phyloP scores from a whole-genome alignment of 2,888 invertebrate species.

The Agrypnus murinus region DNA sequence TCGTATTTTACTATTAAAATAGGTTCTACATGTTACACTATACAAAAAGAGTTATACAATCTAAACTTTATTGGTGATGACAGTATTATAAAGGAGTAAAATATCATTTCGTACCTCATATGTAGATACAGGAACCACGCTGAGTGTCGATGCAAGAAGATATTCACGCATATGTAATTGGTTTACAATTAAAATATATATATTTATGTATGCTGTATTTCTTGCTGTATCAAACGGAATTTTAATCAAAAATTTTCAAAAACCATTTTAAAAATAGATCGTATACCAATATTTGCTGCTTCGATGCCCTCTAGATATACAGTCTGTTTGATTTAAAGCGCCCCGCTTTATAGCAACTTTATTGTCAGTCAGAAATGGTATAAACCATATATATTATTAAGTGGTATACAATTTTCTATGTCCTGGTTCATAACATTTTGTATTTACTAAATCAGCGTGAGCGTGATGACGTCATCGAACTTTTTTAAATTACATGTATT shows the following conservation, averaged over 20 bases:
- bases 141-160: conserved; percentile 27
- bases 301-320: too few relatives aligned
- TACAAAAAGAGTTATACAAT: conserved; percentile 23
- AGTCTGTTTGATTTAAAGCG: too few relatives aligned
- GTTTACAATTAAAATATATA: conserved; percentile 19
- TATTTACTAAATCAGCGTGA: too few relatives aligned
- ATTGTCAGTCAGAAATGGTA: too few relatives aligned
- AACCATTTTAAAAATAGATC: background rate
- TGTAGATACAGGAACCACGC: conserved; percentile 22
- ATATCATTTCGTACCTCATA: conserved; percentile 29
- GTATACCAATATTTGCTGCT: conserved; percentile 20
- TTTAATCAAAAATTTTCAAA: background rate
- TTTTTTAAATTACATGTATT: too few relatives aligned
- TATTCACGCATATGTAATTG: conserved; percentile 31
- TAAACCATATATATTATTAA: too few relatives aligned
- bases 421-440: too few relatives aligned
- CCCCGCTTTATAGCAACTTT: too few relatives aligned
- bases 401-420: too few relatives aligned
- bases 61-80: conserved; percentile 29
- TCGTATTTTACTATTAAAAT: conserved; percentile 24
- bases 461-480: too few relatives aligned
- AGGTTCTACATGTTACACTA: conserved; percentile 8
- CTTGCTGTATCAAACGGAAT: background rate
- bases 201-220: background rate
- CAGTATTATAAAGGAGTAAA: conserved; percentile 27